These are phyloP conservation scores for Volucella zonaria DNA, from an alignment of 2,888 invertebrate species.

Conservation along the genomic window DNA sequence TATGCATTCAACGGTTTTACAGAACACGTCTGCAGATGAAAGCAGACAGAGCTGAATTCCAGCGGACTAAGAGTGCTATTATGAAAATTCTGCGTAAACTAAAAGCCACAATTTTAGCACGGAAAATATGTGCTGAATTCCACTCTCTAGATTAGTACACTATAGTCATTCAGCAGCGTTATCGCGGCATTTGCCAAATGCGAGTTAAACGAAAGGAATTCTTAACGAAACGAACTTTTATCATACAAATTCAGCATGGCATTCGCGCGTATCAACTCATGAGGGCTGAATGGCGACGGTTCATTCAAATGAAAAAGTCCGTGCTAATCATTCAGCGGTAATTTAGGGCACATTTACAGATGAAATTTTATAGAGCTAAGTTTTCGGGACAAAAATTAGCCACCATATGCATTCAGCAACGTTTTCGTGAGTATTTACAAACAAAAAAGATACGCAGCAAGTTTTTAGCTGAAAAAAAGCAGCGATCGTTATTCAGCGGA, in stretches of 20 bases:
- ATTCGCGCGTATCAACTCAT: conserved; percentile 78
- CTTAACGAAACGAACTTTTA: conserved; percentile 70
- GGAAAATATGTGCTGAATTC: conserved; percentile 77
- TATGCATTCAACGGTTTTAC: conserved; percentile 76
- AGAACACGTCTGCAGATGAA: conserved; percentile 77
- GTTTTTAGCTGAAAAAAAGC: conserved; percentile 62
- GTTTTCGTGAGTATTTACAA: conserved; percentile 78
- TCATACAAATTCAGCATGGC: conserved; percentile 79
- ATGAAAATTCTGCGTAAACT: conserved; percentile 79
- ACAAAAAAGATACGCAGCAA: conserved; percentile 69
- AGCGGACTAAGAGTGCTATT: conserved; percentile 76
- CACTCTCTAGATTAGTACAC: conserved; percentile 75
- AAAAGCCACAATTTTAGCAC: conserved; percentile 79
- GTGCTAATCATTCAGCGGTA: conserved; percentile 78
- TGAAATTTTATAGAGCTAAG: conserved; percentile 79
- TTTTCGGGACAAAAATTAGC: conserved; percentile 78
- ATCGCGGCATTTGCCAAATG: conserved; percentile 78
- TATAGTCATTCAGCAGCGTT: conserved; percentile 78
- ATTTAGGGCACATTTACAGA: conserved; percentile 77
- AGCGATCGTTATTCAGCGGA: conserved; percentile 74
- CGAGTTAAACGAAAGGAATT: conserved; percentile 75
- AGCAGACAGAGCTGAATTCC: conserved; percentile 74
- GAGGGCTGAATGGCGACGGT: conserved; percentile 74
- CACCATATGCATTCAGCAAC: conserved; percentile 80
- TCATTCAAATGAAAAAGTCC: conserved; percentile 78